A percentile compares a stretch with the other conserved stretches of the same genome.
Conservation (phyloP, 2,113 vertebrate genomes). For the Ophthalmolycus amberensis region DNA sequence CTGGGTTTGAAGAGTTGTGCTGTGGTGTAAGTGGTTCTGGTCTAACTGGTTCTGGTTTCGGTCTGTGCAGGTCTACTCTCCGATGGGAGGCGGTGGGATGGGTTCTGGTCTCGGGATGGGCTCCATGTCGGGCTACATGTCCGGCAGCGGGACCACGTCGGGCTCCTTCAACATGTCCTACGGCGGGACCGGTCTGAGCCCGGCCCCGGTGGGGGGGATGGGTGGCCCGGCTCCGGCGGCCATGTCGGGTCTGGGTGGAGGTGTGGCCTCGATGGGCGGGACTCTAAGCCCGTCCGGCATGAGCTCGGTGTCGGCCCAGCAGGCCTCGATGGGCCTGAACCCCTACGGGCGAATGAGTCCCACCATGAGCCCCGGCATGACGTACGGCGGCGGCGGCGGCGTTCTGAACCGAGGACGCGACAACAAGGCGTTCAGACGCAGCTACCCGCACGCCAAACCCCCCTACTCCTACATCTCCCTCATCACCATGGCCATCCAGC, state of each 20-base stretch:
- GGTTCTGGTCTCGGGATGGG: slow-evolving; percentile 90
- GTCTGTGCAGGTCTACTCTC: slow-evolving; percentile 90
- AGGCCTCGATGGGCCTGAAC: slow-evolving; percentile 89
- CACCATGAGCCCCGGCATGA: slow-evolving; percentile 91
- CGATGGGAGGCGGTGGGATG: slow-evolving; percentile 92
- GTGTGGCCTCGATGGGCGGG: slow-evolving; percentile 89
- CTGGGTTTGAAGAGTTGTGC: not conserved
- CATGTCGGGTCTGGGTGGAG: slow-evolving; percentile 89
- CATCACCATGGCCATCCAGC: slow-evolving; percentile 99
- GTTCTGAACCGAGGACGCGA: slow-evolving; percentile 89
- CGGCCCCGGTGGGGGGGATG: slow-evolving; percentile 87
- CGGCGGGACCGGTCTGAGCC: slow-evolving; percentile 89
- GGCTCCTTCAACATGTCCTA: slow-evolving; percentile 99
- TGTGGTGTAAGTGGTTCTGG: not conserved
- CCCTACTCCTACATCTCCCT: slow-evolving; percentile 99
- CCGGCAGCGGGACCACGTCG: slow-evolving; percentile 80
- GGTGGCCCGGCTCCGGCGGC: slow-evolving; percentile 75
- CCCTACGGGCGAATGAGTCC: slow-evolving; percentile 93
- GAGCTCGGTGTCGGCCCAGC: slow-evolving; percentile 90
- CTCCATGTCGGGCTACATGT: slow-evolving; percentile 95
- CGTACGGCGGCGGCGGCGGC: slow-evolving; percentile 85
- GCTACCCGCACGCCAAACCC: slow-evolving; percentile 96
- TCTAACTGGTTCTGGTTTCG: not conserved
- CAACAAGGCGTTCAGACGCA: slow-evolving; percentile 92
- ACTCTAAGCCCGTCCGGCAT: slow-evolving; percentile 90